phyloP scores from a whole-genome alignment of 1,140 invertebrate species.

The Pseudomyrmex cubaensis region DNA sequence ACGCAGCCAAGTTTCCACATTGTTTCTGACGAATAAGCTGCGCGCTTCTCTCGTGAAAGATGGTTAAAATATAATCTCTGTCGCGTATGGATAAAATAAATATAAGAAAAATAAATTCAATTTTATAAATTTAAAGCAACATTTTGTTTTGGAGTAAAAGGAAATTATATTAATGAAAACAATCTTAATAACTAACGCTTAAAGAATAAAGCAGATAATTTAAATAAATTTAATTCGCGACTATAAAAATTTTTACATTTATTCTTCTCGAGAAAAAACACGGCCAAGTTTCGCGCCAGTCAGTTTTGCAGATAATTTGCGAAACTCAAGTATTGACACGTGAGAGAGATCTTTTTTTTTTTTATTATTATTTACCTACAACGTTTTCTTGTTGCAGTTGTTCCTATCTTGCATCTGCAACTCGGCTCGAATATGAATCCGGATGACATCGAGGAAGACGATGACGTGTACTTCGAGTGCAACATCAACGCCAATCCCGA shows the following conservation, averaged over 20 bases:
- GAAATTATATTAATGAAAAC: background rate
- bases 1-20: background rate
- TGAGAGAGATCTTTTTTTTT: no score
- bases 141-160: no score
- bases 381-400: constrained; percentile 86
- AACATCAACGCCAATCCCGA: constrained; percentile 93
- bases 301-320: no score
- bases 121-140: constrained; percentile 5
- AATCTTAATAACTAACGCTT: no score
- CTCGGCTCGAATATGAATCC: constrained; percentile 94
- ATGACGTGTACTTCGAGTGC: constrained; percentile 96
- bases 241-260: no score
- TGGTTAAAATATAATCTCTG: background rate
- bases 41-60: background rate
- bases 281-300: no score
- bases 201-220: background rate
- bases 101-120: background rate
- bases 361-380: background rate
- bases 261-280: no score
- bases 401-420: constrained; percentile 90
- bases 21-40: background rate
- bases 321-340: no score
- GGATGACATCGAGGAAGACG: constrained; percentile 94
- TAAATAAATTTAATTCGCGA: no score
- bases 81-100: no score